phyloP scores from a whole-genome alignment of 2,113 vertebrate species.

The Oryzias curvinotus region DNA sequence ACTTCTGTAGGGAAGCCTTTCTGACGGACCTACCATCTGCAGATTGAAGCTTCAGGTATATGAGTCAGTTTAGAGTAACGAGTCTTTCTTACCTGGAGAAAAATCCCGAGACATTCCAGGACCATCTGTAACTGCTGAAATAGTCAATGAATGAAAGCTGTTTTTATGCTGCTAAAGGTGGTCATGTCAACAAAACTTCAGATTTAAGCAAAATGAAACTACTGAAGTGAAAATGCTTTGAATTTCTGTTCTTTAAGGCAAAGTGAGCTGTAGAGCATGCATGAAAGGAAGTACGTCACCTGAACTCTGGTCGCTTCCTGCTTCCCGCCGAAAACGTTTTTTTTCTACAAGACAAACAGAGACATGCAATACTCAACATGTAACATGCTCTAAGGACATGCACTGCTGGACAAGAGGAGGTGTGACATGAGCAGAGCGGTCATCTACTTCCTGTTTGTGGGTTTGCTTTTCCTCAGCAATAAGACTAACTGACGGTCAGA shows the following conservation, averaged over 20 bases:
- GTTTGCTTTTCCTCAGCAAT: no score
- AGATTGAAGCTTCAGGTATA: no score
- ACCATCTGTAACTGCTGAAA: not conserved
- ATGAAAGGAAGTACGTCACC: not conserved
- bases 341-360: constrained; percentile 46
- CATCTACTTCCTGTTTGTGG: no score
- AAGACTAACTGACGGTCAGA: no score
- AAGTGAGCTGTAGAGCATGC: not conserved
- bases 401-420: constrained; percentile 7
- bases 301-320: not conserved
- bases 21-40: no score
- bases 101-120: not conserved
- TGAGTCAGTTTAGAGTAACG: no score
- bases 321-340: constrained; percentile 27
- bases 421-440: no score
- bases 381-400: constrained; percentile 43
- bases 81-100: not conserved
- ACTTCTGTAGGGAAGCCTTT: no score
- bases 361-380: constrained; percentile 50
- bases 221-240: no score
- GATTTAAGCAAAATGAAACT: no score
- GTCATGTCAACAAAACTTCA: no score
- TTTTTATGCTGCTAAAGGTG: no score
- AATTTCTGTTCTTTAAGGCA: not conserved
- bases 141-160: not conserved